Evolutionary conservation across 2,113 vertebrate species (phyloP).

Genomic region (Willisornis vidua): DNA sequence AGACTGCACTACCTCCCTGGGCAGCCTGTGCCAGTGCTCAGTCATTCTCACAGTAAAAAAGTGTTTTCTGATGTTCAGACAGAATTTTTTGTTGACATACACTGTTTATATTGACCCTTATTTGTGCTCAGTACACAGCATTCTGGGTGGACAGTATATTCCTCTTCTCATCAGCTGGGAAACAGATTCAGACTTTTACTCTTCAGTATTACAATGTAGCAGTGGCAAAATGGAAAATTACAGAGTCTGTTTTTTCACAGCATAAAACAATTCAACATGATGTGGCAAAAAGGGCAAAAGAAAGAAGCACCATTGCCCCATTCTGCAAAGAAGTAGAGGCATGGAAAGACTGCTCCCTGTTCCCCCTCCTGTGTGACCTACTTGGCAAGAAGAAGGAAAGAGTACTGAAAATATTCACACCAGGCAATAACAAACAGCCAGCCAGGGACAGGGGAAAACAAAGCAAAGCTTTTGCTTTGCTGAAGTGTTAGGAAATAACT

Average conservation of each 20-base stretch:
- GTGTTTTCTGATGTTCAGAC: neutral
- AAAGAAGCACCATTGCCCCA: neutral
- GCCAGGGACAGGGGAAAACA: neutral
- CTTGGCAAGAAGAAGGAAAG: conserved; percentile 1
- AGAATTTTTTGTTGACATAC: neutral
- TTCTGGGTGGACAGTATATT: neutral
- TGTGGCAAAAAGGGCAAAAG: neutral
- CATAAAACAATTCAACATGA: neutral
- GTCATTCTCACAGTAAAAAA: neutral
- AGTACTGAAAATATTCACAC: neutral
- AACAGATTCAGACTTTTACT: neutral
- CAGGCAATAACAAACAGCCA: conserved; percentile 2
- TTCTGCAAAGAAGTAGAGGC: neutral
- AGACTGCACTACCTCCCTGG: neutral
- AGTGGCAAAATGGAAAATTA: neutral
- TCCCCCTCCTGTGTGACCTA: neutral
- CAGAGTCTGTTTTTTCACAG: neutral
- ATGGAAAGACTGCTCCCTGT: neutral
- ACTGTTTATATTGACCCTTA: neutral
- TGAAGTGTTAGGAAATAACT: neutral
- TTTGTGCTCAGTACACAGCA: neutral
- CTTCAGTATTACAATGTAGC: neutral
- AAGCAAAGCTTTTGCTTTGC: conserved; percentile 17
- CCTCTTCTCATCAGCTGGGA: neutral
- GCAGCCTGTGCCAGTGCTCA: neutral